Evolutionary conservation across 2,797 vertebrate genomes (phyloP).

Genomic region (Siniperca obscura): DNA sequence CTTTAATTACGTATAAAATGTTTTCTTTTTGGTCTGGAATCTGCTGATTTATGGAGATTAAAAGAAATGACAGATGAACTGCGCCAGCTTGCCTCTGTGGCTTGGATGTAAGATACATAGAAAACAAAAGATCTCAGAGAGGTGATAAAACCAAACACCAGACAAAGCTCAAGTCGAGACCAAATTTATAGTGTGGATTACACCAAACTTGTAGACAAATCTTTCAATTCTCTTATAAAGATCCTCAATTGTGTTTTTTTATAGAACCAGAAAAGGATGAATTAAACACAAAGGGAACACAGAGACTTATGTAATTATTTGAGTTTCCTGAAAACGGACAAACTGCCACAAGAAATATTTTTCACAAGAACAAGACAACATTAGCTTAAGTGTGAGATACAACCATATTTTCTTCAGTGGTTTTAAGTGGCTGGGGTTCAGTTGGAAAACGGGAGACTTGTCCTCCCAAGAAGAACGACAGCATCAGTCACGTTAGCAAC

Average conservation of each 20-base stretch:
- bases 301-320: neutral
- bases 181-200: slow-evolving; percentile 16
- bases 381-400: neutral
- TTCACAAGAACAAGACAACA: neutral
- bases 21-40: neutral
- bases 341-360: neutral
- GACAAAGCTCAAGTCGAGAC: slow-evolving; percentile 20
- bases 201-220: neutral
- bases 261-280: slow-evolving; percentile 10
- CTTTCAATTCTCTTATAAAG: slow-evolving; percentile 11
- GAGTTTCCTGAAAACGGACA: slow-evolving; percentile 1
- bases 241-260: neutral
- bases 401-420: neutral
- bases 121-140: slow-evolving; percentile 33
- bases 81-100: slow-evolving; percentile 21
- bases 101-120: slow-evolving; percentile 16
- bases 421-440: neutral
- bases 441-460: neutral
- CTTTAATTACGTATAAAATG: slow-evolving; percentile 2
- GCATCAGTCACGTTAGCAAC: slow-evolving; percentile 6
- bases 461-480: neutral
- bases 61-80: slow-evolving; percentile 22
- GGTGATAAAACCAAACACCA: slow-evolving; percentile 37
- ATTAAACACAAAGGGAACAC: neutral
- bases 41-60: slow-evolving; percentile 46